Evolutionary conservation across 2,113 vertebrate genomes (phyloP).

Genomic region (Colinus virginianus): DNA sequence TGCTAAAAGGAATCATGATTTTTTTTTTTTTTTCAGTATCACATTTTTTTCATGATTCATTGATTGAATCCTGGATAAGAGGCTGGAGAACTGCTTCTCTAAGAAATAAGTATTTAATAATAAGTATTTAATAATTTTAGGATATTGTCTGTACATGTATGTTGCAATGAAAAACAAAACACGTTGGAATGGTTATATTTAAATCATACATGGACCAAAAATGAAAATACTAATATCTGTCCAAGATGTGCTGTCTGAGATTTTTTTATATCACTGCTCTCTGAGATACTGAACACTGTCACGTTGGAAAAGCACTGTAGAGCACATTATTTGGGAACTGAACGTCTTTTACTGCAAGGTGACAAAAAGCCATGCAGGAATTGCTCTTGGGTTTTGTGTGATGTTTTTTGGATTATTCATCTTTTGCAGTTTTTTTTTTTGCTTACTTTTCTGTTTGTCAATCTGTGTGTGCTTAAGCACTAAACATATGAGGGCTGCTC

Average conservation of each 20-base stretch:
- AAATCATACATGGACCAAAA: conserved; percentile 16
- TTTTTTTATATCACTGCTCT: conserved; percentile 18
- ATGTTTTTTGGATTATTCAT: not conserved
- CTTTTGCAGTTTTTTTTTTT: not conserved
- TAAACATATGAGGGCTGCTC: not conserved
- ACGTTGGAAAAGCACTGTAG: not conserved
- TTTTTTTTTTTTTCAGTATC: not conserved
- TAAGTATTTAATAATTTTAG: not conserved
- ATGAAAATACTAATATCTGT: not conserved
- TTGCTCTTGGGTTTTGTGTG: not conserved
- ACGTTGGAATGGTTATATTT: conserved; percentile 24
- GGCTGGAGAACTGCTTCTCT: not conserved
- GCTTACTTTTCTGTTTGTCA: not conserved
- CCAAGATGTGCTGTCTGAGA: conserved; percentile 6
- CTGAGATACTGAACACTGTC: conserved; percentile 7
- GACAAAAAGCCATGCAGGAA: not conserved
- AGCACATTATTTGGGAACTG: not conserved
- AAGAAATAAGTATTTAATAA: not conserved
- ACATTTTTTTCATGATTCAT: not conserved
- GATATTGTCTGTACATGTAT: not conserved
- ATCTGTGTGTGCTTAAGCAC: not conserved
- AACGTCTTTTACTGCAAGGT: not conserved
- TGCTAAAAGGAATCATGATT: not conserved
- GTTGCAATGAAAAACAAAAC: not conserved
- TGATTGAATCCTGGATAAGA: not conserved